A percentile compares a stretch with the other conserved stretches of the same genome.
phyloP scores from a whole-genome alignment of 2,113 vertebrate species.

The Sylvietta virens region DNA sequence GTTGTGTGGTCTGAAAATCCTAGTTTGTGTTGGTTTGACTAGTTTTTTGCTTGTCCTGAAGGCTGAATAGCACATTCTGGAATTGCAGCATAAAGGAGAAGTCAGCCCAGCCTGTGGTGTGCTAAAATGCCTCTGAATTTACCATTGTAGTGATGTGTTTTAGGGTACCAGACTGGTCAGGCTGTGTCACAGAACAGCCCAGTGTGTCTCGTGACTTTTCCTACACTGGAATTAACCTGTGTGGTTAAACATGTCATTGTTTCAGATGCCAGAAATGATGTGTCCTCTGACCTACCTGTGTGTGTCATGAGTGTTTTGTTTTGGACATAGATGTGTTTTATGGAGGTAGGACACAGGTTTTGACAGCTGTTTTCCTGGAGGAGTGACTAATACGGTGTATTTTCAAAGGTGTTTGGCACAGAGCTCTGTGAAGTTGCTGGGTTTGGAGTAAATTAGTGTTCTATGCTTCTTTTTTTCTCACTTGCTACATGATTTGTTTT shows the following conservation, averaged over 20 bases:
- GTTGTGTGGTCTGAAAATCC: neutral
- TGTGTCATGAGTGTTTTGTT: neutral
- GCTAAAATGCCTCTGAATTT: neutral
- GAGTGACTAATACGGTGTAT: neutral
- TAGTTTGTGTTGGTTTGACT: neutral
- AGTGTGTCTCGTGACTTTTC: neutral
- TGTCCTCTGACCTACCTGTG: neutral
- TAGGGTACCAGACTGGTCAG: neutral
- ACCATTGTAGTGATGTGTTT: rapidly evolving
- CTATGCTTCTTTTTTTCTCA: rapidly evolving
- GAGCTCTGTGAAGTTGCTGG: neutral
- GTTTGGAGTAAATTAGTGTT: neutral
- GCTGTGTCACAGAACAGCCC: neutral
- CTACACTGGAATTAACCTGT: neutral
- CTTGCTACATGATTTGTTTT: neutral
- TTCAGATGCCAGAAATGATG: neutral
- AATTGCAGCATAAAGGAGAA: neutral
- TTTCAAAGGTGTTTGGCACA: neutral
- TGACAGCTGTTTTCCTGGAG: neutral
- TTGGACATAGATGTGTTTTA: neutral
- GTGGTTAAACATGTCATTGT: neutral
- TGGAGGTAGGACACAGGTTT: neutral
- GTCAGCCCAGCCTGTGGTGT: neutral
- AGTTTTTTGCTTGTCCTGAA: neutral
- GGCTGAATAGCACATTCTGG: neutral